phyloP scores from a whole-genome alignment of 2,797 vertebrate genomes.

The Morus bassanus region DNA sequence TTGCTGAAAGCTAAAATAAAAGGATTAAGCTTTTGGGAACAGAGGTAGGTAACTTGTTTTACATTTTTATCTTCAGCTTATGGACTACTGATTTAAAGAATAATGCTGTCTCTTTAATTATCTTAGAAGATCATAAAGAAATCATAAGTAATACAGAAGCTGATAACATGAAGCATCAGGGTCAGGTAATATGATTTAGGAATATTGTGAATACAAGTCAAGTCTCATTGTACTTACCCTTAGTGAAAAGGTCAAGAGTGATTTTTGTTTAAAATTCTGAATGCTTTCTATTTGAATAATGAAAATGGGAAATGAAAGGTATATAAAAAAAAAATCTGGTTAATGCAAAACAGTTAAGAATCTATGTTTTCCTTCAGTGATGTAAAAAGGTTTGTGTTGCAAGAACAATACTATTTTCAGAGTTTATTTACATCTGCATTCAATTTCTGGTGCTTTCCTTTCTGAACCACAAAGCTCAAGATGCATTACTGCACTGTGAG shows the following conservation, averaged over 20 bases:
- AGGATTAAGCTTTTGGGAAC: neutral
- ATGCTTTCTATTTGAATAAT: neutral
- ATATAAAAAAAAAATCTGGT: neutral
- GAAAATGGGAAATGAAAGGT: neutral
- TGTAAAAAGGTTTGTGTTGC: neutral
- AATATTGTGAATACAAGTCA: neutral
- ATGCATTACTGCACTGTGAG: neutral
- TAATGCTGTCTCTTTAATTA: neutral
- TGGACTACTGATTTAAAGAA: neutral
- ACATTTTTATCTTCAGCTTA: neutral
- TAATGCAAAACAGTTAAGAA: neutral
- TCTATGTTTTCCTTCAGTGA: neutral
- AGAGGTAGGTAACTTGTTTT: neutral
- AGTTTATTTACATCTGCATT: constrained; percentile 9
- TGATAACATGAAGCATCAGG: neutral
- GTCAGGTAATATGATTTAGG: neutral
- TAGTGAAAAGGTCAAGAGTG: neutral
- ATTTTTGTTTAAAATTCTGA: neutral
- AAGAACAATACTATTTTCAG: neutral
- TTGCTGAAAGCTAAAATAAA: neutral
- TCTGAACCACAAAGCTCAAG: neutral
- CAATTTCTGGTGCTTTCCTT: neutral
- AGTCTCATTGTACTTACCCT: neutral
- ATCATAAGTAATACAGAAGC: neutral
- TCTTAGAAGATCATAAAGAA: neutral